Conservation (phyloP, 2,888 invertebrate species). For the Calameuta pallipes region DNA sequence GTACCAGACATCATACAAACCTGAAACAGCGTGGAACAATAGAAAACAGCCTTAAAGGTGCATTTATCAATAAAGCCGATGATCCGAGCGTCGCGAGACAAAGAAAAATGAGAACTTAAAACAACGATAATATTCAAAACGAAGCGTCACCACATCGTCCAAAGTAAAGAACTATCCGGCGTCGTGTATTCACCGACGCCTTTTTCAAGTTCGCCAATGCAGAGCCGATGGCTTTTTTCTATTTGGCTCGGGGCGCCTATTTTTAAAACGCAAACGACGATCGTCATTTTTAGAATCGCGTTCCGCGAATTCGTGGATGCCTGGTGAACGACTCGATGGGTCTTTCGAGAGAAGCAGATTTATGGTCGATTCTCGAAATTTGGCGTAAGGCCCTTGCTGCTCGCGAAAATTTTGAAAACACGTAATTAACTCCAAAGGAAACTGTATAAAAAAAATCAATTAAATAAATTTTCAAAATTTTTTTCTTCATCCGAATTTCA, state of each 20-base stretch:
- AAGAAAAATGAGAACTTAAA: background rate
- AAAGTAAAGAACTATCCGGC: background rate
- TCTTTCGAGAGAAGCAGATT: background rate
- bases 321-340: background rate
- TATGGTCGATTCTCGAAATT: background rate
- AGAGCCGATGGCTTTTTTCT: slow-evolving; percentile 51
- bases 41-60: slow-evolving; percentile 4
- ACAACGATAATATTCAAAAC: background rate
- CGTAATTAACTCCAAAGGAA: background rate
- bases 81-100: background rate
- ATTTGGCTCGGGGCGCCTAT: slow-evolving; percentile 41
- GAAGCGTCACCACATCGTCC: background rate
- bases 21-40: slow-evolving; percentile 61
- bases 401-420: background rate
- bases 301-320: slow-evolving; percentile 40
- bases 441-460: background rate
- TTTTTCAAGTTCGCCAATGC: slow-evolving; percentile 20
- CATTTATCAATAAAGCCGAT: background rate
- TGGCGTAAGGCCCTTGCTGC: background rate
- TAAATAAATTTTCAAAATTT: background rate
- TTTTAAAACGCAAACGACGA: slow-evolving; percentile 54
- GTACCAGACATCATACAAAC: slow-evolving; percentile 78
- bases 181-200: background rate
- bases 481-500: background rate
- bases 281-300: slow-evolving; percentile 58